These are phyloP conservation scores for Phyllostomus discolor DNA, from an alignment of 2,113 vertebrate genomes.

Conservation along the genomic window DNA sequence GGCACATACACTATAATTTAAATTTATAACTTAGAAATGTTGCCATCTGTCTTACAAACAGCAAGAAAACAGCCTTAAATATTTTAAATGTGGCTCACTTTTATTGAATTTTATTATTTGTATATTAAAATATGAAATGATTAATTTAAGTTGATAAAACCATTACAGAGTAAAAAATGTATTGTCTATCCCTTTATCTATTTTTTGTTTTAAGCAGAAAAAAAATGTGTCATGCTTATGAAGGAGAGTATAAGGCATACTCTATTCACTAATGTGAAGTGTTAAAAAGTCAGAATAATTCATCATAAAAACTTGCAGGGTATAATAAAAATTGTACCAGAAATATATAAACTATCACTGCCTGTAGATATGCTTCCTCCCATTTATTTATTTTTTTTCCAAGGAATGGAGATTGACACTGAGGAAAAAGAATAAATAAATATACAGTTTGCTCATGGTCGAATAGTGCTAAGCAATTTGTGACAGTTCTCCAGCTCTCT, in stretches of 20 bases:
- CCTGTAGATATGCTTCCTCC: neutral
- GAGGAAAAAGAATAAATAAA: neutral
- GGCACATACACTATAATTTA: slow-evolving; percentile 72
- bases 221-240: neutral
- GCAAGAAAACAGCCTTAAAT: slow-evolving; percentile 62
- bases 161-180: neutral
- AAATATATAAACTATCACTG: neutral
- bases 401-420: neutral
- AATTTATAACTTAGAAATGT: slow-evolving; percentile 77
- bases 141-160: slow-evolving; percentile 63
- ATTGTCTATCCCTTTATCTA: neutral
- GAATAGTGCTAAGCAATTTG: neutral
- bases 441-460: neutral
- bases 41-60: slow-evolving; percentile 72
- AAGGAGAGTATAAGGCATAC: neutral
- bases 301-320: neutral
- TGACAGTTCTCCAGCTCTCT: neutral
- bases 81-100: slow-evolving; percentile 65
- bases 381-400: no score
- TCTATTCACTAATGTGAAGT: neutral
- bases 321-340: neutral
- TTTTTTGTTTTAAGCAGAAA: neutral
- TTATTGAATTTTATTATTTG: slow-evolving; percentile 66
- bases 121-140: slow-evolving; percentile 70
- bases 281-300: neutral